Evolutionary conservation across 2,113 vertebrate genomes (phyloP), one percentile per base, ranked within the genome.

Genomic region (Halcyon senegalensis): DNA sequence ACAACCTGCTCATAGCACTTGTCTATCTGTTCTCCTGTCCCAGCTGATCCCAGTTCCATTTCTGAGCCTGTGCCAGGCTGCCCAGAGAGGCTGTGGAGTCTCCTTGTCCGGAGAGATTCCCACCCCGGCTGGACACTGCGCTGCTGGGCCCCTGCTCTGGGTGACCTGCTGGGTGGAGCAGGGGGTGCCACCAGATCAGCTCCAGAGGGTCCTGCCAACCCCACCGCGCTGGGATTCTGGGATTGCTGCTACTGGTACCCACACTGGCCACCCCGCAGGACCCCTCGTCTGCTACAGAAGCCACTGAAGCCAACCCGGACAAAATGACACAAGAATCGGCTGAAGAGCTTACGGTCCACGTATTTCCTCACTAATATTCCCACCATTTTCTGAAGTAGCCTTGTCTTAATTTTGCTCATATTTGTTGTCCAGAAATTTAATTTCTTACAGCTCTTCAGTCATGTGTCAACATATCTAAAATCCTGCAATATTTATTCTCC

Each of bases 381-480:
- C 41, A 2, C 0, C 27, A 8, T 69, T 44, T 70, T 5, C 50
- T 69, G 81, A n/a, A 75, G 72, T 4, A 55, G 43, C 41, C 64
- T 59, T 53, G 20, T n/a, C 87, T 56, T 90, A 89, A 92, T 51
- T 70, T 73, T 9, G 31, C 28, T 90, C 46, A 0, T 14, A 72
- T 70, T 84, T 93, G 60, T 70, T 59, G 60, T 30, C 73, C 89
- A 59, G 72, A 92, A 89, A 93, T 94, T 90, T 93, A 89, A 95
- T 96, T 80, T 78, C 50, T 9, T 51, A 44, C 2, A 11, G 21
- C 41, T 87, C 73, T 91, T 72, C 25, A 73, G 68, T 80, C 68
- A 67, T 48, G 73, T 83, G 75, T 75, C 95, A 93, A 75, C 91
- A 58, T 19, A 77, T 73, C 93, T 76, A 33, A 30, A 51, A 27